phyloP scores from a whole-genome alignment of 2,888 invertebrate species.

The Amphiduros pacificus region DNA sequence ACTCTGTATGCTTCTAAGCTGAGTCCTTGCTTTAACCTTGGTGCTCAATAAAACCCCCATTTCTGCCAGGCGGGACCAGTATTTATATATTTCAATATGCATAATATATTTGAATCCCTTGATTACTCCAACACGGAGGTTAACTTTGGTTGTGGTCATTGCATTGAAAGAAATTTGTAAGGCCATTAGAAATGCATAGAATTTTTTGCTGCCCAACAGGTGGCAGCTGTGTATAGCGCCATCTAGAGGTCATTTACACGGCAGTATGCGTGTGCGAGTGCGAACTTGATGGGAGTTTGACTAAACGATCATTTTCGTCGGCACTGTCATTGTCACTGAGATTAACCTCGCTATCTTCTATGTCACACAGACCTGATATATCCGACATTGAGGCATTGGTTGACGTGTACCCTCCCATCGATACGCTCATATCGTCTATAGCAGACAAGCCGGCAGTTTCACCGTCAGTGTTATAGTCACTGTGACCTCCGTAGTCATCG shows the following conservation, averaged over 20 bases:
- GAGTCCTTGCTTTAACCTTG: no score
- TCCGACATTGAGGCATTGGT: slow-evolving; percentile 79
- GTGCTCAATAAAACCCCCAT: no score
- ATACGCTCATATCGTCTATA: slow-evolving; percentile 72
- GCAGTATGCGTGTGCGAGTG: slow-evolving; percentile 16
- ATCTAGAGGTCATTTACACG: neutral
- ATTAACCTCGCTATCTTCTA: slow-evolving; percentile 68
- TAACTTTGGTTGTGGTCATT: no score
- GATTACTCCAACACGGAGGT: no score
- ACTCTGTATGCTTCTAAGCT: no score
- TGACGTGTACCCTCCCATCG: slow-evolving; percentile 64
- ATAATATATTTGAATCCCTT: no score
- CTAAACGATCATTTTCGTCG: slow-evolving; percentile 25
- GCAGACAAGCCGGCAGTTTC: slow-evolving; percentile 14
- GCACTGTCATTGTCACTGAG: slow-evolving; percentile 51
- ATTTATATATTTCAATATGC: no score
- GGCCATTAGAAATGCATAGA: no score
- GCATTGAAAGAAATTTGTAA: no score
- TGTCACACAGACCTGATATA: slow-evolving; percentile 87
- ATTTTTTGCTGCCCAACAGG: no score
- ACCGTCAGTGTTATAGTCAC: slow-evolving; percentile 9
- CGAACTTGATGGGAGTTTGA: neutral
- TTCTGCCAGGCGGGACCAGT: no score
- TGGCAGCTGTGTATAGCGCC: no score
- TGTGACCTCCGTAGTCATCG: slow-evolving; percentile 2